These are phyloP conservation scores for Menidia menidia DNA, from an alignment of 2,797 vertebrate genomes.

Conservation along the genomic window DNA sequence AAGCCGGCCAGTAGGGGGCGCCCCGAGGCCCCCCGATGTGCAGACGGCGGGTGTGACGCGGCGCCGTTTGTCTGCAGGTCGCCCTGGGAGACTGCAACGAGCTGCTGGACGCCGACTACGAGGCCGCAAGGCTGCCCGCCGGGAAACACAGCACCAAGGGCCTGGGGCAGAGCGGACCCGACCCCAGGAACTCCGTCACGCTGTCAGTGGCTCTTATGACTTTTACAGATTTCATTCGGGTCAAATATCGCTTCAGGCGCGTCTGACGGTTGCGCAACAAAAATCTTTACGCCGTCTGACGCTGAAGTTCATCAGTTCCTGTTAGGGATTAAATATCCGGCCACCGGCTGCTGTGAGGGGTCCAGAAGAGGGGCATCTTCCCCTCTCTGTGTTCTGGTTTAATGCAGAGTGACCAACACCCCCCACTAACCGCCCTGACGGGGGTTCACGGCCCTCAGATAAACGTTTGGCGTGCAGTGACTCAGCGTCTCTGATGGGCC, in stretches of 20 bases:
- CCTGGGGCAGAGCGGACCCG: conserved; percentile 86
- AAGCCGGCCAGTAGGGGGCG: neutral
- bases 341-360: neutral
- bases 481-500: conserved; percentile 21
- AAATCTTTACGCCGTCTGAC: conserved; percentile 1
- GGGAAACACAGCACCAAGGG: conserved; percentile 93
- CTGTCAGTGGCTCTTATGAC: conserved; percentile 81
- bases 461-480: conserved; percentile 10
- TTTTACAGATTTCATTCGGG: conserved; percentile 12
- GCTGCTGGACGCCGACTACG: conserved; percentile 85
- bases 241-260: neutral
- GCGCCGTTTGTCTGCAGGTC: conserved; percentile 79
- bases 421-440: neutral
- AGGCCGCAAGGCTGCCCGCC: conserved; percentile 82
- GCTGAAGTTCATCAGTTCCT: neutral
- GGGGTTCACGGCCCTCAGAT: too few relatives aligned
- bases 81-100: conserved; percentile 90
- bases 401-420: neutral
- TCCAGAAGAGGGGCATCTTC: neutral
- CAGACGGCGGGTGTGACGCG: neutral
- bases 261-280: conserved; percentile 19
- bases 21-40: too few relatives aligned
- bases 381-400: neutral
- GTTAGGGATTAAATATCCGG: neutral
- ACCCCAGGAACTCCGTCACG: conserved; percentile 72